Percentiles rank a stretch among this genome's conserved stretches.
These are phyloP conservation scores for Ennomos fuscantarius DNA, from an alignment of 2,888 invertebrate species.

Conservation along the genomic window DNA sequence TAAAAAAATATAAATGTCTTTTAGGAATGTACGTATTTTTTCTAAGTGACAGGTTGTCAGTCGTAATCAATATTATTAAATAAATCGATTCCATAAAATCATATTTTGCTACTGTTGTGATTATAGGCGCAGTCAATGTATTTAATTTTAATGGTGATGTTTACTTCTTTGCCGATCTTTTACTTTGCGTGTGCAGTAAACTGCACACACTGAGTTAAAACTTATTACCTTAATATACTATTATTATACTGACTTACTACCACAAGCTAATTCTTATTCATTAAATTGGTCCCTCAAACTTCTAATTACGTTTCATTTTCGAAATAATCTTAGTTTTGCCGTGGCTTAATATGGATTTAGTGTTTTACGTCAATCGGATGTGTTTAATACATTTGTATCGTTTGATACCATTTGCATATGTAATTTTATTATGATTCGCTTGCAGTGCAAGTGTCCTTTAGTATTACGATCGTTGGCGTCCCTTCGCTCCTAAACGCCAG, in stretches of 20 bases:
- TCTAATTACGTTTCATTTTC: slow-evolving; percentile 42
- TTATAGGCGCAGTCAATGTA: slow-evolving; percentile 2
- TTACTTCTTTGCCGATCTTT: slow-evolving; percentile 21
- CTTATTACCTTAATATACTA: slow-evolving; percentile 20
- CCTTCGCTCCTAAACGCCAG: slow-evolving; percentile 60
- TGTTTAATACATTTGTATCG: slow-evolving; percentile 51
- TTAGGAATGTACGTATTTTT: not conserved
- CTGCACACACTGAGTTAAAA: too few species aligned
- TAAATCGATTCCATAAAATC: not conserved
- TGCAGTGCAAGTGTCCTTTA: slow-evolving; percentile 76
- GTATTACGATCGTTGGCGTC: slow-evolving; percentile 58
- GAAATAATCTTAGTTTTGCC: slow-evolving; percentile 45
- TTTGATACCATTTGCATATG: slow-evolving; percentile 66
- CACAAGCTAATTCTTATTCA: slow-evolving; percentile 35
- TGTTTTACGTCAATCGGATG: slow-evolving; percentile 51
- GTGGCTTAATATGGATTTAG: slow-evolving; percentile 51
- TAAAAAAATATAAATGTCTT: too few species aligned
- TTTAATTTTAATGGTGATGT: slow-evolving; percentile 16
- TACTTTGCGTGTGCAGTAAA: slow-evolving; percentile 10
- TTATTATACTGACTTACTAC: slow-evolving; percentile 31
- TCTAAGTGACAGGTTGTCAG: not conserved
- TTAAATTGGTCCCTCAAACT: slow-evolving; percentile 28
- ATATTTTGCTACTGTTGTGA: not conserved
- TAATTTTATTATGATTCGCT: slow-evolving; percentile 69
- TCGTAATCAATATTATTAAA: not conserved